Evolutionary conservation across 2,113 vertebrate species (phyloP).

Genomic region (Apaloderma vittatum): DNA sequence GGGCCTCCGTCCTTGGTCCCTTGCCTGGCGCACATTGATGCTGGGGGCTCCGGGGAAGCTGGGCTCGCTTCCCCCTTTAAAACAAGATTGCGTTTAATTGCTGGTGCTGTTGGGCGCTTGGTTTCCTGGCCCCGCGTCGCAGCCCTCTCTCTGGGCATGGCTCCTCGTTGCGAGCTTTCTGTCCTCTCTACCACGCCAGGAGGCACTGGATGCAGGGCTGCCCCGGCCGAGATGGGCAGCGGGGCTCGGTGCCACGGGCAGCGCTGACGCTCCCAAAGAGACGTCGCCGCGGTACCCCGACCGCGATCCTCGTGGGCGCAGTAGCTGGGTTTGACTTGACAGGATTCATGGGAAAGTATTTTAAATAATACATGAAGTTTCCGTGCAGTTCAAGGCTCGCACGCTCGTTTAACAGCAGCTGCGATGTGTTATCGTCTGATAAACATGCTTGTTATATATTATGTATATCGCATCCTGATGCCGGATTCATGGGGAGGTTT

Average conservation of each 20-base stretch:
- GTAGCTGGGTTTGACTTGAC: slow-evolving; percentile 27
- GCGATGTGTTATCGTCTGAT: slow-evolving; percentile 23
- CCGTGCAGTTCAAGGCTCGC: slow-evolving; percentile 31
- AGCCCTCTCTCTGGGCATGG: not conserved
- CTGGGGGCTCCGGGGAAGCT: not conserved
- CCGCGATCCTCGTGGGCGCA: not conserved
- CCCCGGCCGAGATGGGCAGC: not conserved
- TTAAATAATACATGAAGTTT: slow-evolving; percentile 72
- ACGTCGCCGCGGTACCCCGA: not conserved
- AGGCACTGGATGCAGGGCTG: too few species aligned
- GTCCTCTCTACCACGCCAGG: too few species aligned
- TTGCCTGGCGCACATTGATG: not conserved
- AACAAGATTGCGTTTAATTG: fast-evolving
- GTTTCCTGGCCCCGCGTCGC: fast-evolving
- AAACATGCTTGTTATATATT: slow-evolving; percentile 49
- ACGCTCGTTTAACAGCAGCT: slow-evolving; percentile 51
- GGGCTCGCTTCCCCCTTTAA: not conserved
- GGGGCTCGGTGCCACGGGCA: not conserved
- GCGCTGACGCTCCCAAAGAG: not conserved
- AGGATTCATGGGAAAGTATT: slow-evolving; percentile 41
- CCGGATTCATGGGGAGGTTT: not conserved
- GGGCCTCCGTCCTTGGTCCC: not conserved
- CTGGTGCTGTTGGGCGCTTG: not conserved
- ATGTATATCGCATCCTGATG: slow-evolving; percentile 13
- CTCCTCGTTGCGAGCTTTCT: fast-evolving